Percentiles rank a stretch among this genome's conserved stretches.
phyloP scores from a whole-genome alignment of 2,797 vertebrate genomes.

The Philypnodon macrostomus region DNA sequence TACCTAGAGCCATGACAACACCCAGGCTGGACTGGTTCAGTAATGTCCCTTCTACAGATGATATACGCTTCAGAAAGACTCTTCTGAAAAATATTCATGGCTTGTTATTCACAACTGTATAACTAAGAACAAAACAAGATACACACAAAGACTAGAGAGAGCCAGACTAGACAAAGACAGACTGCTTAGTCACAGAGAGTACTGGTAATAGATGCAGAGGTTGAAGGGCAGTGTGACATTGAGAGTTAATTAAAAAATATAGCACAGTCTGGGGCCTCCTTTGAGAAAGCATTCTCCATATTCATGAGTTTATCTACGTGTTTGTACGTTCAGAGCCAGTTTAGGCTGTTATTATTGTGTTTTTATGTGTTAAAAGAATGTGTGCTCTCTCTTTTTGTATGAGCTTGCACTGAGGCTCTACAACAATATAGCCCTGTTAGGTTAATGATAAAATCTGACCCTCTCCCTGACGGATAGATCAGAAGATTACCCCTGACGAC shows the following conservation, averaged over 20 bases:
- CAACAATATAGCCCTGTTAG: conserved; percentile 60
- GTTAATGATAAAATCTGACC: conserved; percentile 79
- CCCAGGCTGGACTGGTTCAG: too few relatives aligned
- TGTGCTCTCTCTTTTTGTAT: conserved; percentile 22
- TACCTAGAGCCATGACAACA: too few relatives aligned
- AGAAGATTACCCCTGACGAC: conserved; percentile 47
- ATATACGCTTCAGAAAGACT: too few relatives aligned
- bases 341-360: too few relatives aligned
- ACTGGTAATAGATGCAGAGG: conserved; percentile 60
- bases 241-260: conserved; percentile 81
- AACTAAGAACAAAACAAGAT: not conserved
- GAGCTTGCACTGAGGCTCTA: conserved; percentile 33
- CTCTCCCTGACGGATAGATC: conserved; percentile 71
- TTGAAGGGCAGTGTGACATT: conserved; percentile 79
- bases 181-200: conserved; percentile 28
- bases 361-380: not conserved
- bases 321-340: conserved; percentile 7
- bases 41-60: too few relatives aligned
- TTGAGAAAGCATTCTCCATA: conserved; percentile 42
- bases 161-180: conserved; percentile 8
- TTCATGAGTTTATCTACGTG: conserved; percentile 43
- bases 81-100: too few relatives aligned
- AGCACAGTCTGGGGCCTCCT: conserved; percentile 64
- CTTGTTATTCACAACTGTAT: conserved; percentile 2
- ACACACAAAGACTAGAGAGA: conserved; percentile 20